Evolutionary conservation across 1,140 invertebrate species (phyloP).

Genomic region (Arion vulgaris): DNA sequence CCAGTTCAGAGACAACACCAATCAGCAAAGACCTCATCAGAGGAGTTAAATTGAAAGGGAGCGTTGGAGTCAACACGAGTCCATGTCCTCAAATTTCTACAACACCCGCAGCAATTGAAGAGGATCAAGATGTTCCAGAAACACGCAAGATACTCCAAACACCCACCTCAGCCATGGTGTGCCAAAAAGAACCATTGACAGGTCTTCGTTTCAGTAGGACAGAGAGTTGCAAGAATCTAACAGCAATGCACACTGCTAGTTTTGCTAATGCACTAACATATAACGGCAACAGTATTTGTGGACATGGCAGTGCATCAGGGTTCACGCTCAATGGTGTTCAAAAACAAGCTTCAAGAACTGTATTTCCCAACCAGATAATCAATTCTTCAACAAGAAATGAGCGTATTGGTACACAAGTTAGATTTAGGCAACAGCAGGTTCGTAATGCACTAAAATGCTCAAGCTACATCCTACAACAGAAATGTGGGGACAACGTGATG

Average conservation of each 20-base stretch:
- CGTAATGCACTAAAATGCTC: not conserved
- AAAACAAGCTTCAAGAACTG: not conserved
- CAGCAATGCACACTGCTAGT: no score
- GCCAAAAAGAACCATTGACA: no score
- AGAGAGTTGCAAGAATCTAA: no score
- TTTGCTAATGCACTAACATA: no score
- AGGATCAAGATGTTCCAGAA: not conserved
- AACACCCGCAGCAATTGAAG: not conserved
- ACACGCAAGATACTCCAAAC: not conserved
- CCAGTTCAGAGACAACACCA: not conserved
- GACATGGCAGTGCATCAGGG: no score
- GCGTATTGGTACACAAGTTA: not conserved
- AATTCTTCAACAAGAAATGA: not conserved
- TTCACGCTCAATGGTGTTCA: not conserved
- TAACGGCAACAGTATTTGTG: no score
- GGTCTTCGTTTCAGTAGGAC: no score
- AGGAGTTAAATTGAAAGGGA: not conserved
- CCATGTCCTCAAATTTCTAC: not conserved
- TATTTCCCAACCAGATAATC: not conserved
- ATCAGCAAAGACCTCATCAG: conserved; percentile 3
- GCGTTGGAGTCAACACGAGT: not conserved
- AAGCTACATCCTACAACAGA: not conserved
- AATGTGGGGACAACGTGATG: not conserved
- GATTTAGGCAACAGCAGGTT: not conserved
- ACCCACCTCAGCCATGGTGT: not conserved